These are phyloP conservation scores for Eunapius fragilis DNA, from an alignment of 37 sponge, comb jelly and placozoan species.

Conservation along the genomic window DNA sequence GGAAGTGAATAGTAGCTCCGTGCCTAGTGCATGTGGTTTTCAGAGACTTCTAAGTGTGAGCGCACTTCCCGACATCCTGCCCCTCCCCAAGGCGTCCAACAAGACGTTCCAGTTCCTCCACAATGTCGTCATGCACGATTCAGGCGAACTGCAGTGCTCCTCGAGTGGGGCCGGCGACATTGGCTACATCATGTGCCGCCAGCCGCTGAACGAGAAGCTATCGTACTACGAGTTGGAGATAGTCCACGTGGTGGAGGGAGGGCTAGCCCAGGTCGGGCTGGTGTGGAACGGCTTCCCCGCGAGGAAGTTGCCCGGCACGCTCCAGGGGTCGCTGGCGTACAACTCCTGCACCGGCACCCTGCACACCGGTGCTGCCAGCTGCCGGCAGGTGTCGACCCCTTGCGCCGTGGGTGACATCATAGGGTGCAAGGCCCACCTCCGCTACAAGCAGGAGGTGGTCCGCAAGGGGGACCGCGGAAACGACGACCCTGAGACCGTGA, in stretches of 20 bases:
- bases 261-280: constrained; percentile 42
- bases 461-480: neutral
- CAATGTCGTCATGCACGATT: neutral
- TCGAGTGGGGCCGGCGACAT: neutral
- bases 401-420: constrained; percentile 65
- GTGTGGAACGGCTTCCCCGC: constrained; percentile 22
- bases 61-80: neutral
- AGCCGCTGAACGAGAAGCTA: constrained; percentile 44
- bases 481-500: neutral
- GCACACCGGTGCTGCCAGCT: neutral
- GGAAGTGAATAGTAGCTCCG: neutral
- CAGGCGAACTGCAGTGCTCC: constrained; percentile 11
- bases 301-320: constrained; percentile 30
- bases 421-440: constrained; percentile 47
- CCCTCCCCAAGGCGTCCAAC: constrained; percentile 27
- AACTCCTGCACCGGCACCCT: constrained; percentile 8
- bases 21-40: neutral
- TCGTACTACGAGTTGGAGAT: constrained; percentile 72
- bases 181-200: constrained; percentile 40
- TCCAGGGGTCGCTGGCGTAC: constrained; percentile 35
- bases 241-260: neutral
- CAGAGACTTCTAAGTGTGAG: neutral
- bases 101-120: constrained; percentile 33
- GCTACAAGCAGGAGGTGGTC: constrained; percentile 42
- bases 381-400: neutral